Evolutionary conservation across 2,888 invertebrate genomes (phyloP).

Genomic region (Mycogona germanica): DNA sequence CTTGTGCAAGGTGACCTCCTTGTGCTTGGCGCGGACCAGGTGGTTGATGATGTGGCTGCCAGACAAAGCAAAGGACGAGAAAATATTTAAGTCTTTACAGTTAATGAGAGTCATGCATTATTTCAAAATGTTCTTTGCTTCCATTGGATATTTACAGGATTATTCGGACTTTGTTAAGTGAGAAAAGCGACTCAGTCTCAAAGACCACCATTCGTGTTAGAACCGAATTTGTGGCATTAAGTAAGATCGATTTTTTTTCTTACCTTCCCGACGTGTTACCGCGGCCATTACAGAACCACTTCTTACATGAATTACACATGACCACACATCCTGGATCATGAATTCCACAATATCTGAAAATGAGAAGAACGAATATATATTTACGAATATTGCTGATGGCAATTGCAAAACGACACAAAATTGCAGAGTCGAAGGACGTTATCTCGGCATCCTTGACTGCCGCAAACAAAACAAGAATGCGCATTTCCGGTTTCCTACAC

Average conservation of each 20-base stretch:
- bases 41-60: slow-evolving; percentile 95
- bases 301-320: slow-evolving; percentile 95
- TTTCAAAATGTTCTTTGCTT: neutral
- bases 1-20: slow-evolving; percentile 93
- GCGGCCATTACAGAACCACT: slow-evolving; percentile 99
- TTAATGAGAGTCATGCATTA: neutral
- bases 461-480: neutral
- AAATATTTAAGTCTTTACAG: neutral
- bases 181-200: neutral
- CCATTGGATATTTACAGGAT: too few relatives aligned
- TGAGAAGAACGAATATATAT: too few relatives aligned
- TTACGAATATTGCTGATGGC: too few relatives aligned
- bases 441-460: too few relatives aligned
- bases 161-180: too few relatives aligned
- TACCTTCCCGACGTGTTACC: slow-evolving; percentile 84
- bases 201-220: neutral
- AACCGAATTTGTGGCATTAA: neutral
- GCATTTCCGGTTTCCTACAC: too few relatives aligned
- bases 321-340: slow-evolving; percentile 96
- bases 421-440: neutral
- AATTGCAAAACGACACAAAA: neutral
- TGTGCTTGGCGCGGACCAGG: slow-evolving; percentile 96
- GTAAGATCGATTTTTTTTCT: neutral
- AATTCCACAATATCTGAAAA: slow-evolving; percentile 86
- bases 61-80: neutral